These are phyloP conservation scores for Notothenia rossii DNA, from an alignment of 2,113 vertebrate species.

Conservation along the genomic window DNA sequence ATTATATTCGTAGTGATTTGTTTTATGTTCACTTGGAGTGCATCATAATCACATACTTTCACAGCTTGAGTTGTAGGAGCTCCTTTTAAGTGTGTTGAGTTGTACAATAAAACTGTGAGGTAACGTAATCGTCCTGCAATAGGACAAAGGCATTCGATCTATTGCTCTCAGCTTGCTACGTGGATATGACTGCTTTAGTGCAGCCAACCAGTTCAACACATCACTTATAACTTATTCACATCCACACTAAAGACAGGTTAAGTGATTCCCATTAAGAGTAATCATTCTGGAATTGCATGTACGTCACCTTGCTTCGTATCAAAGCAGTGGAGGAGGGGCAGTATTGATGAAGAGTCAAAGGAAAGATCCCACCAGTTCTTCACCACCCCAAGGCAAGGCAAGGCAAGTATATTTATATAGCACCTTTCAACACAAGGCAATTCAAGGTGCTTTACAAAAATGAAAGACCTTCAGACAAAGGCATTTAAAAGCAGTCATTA, in stretches of 20 bases:
- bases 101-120: not conserved
- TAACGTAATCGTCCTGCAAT: slow-evolving; percentile 6
- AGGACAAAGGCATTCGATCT: not conserved
- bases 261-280: slow-evolving; percentile 8
- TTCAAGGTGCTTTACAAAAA: no score
- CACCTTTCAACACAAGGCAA: no score
- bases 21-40: not conserved
- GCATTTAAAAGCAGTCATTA: no score
- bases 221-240: slow-evolving; percentile 5
- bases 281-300: slow-evolving; percentile 8
- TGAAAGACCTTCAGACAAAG: no score
- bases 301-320: not conserved
- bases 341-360: slow-evolving; percentile 2
- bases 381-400: not conserved
- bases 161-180: not conserved
- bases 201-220: slow-evolving; percentile 25
- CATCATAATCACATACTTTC: not conserved
- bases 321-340: not conserved
- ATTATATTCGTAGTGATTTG: no score
- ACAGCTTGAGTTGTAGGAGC: not conserved
- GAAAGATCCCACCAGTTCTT: not conserved
- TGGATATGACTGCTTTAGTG: slow-evolving; percentile 22
- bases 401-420: no score
- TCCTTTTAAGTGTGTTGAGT: not conserved
- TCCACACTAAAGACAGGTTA: slow-evolving; percentile 21